Conservation (phyloP, 2,888 invertebrate species). For the Dendrolimus houi region DNA sequence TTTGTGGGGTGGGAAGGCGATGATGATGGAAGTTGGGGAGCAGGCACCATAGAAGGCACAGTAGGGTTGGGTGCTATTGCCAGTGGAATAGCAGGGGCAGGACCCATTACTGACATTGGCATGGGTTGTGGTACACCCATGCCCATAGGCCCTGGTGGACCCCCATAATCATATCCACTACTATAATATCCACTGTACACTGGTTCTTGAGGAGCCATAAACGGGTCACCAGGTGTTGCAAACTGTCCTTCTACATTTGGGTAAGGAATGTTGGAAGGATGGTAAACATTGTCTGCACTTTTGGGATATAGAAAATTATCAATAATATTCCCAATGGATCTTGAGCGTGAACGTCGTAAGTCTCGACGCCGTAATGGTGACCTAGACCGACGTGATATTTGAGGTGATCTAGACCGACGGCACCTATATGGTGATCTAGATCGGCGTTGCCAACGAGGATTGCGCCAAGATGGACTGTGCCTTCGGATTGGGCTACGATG, state of each 20-base stretch:
- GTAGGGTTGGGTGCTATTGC: conserved; percentile 12
- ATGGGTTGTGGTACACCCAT: not conserved
- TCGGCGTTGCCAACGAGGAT: conserved; percentile 6
- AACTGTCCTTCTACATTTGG: not conserved
- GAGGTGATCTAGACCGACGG: conserved; percentile 6
- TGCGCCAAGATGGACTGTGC: conserved; percentile 4
- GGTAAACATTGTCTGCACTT: conserved; percentile 9
- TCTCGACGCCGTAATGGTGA: conserved; percentile 2
- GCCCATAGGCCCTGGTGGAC: conserved; percentile 11
- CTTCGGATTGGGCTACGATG: conserved; percentile 8
- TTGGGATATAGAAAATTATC: conserved; percentile 42
- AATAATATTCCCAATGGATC: conserved; percentile 3
- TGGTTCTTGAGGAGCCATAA: conserved; percentile 11
- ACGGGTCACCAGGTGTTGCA: not conserved
- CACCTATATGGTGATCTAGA: conserved; percentile 16
- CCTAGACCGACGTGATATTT: conserved; percentile 1
- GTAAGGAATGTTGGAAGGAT: conserved; percentile 3
- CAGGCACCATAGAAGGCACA: conserved; percentile 16
- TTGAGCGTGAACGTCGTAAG: not conserved
- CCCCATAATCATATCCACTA: conserved; percentile 34
- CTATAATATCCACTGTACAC: conserved; percentile 30
- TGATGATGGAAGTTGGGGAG: conserved; percentile 3
- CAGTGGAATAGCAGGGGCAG: conserved; percentile 14
- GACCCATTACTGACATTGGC: conserved; percentile 10
- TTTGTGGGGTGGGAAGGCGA: not conserved